Evolutionary conservation across 2,113 vertebrate species (phyloP), one percentile per base, ranked within the genome.

Genomic region (Chlorodrepanis virens): DNA sequence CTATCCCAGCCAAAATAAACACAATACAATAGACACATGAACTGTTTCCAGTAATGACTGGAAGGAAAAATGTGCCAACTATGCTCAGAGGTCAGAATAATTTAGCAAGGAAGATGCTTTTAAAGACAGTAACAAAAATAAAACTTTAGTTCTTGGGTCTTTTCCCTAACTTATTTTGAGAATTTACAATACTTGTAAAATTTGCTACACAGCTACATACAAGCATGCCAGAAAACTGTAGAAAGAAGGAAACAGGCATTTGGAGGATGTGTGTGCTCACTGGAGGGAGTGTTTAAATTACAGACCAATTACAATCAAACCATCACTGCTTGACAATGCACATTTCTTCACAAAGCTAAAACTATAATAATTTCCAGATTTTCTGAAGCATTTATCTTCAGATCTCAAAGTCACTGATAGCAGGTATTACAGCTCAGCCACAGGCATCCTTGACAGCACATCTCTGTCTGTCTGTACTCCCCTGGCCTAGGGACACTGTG

Each of bases 271-370:
- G 14, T 85, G 9, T 59, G 44, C 56, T 84, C 57, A 79, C 39
- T 91, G 56, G 15, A 93, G 15, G 0, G 0, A 47, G 35, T 54
- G 5, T 68, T 96, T 69, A 68, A 85, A 93, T 84, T 87, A 75
- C 10, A 49, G 29, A 80, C 47, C 42, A 91, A 67, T 33, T 93
- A 49, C 57, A 87, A 64, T 70, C 50, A 82, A 27, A 60, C 10
- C 65, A 60, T 63, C 65, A 67, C n/a, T 19, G 5, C 56, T 47
- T 68, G 49, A 75, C 45, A 88, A 35, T 18, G 15, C 52, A 28
- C 40, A 37, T 86, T 79, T 96, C 68, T 86, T 86, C 89, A 93
- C 24, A 56, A 68, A 91, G 42, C 31, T 79, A 80, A 76, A 91
- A 35, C 37, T 59, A 19, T 40, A 83, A 61, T 72, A 76, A 84